Conservation (phyloP, 64 coral and sea anemone species). For the Exaiptasia diaphana region DNA sequence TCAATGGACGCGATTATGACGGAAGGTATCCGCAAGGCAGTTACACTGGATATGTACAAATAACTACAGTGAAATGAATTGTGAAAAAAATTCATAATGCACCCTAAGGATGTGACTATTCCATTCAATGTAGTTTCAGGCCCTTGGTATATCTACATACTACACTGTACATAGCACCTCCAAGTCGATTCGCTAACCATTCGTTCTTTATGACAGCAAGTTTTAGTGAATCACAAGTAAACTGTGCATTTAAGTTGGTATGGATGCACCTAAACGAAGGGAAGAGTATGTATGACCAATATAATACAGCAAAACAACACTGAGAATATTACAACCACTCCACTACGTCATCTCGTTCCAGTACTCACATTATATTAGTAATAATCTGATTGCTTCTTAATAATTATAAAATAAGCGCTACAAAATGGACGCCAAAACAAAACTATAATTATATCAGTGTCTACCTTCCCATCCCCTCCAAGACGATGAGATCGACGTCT, state of each 20-base stretch:
- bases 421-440: background rate
- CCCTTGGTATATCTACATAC: conserved; percentile 59
- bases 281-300: background rate
- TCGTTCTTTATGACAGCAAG: conserved; percentile 92
- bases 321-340: too few relatives aligned
- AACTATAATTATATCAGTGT: background rate
- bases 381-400: too few relatives aligned
- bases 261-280: conserved; percentile 59
- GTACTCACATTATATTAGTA: too few relatives aligned
- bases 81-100: too few relatives aligned
- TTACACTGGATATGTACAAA: too few relatives aligned
- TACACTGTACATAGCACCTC: conserved; percentile 94
- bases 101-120: too few relatives aligned
- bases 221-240: conserved; percentile 90
- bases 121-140: background rate
- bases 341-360: too few relatives aligned
- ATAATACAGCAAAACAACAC: background rate
- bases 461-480: conserved; percentile 98
- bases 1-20: too few relatives aligned
- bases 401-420: too few relatives aligned
- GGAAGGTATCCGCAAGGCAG: too few relatives aligned
- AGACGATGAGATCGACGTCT: conserved; percentile 78
- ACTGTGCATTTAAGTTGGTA: conserved; percentile 85
- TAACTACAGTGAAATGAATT: too few relatives aligned
- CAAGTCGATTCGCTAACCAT: conserved; percentile 80